Evolutionary conservation across 2,797 vertebrate species (phyloP), one percentile per base, ranked within the genome.

Genomic region (Betta splendens): DNA sequence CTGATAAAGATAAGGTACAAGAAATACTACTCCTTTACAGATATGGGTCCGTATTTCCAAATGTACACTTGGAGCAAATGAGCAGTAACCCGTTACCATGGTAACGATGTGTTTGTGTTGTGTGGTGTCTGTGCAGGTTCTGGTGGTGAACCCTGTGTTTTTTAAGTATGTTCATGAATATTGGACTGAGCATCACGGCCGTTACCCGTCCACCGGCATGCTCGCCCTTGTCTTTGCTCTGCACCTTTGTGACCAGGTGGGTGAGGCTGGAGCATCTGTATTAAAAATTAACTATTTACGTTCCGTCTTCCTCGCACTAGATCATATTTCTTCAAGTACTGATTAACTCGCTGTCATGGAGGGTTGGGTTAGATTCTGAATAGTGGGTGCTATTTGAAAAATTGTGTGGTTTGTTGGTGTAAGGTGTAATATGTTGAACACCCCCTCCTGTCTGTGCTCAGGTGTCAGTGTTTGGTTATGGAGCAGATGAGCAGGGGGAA

Each of bases 381-480:
- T n/a, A n/a, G n/a, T n/a, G n/a, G n/a, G n/a, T n/a, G n/a, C n/a
- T n/a, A n/a, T n/a, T n/a, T n/a, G n/a, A n/a, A n/a, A n/a, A n/a
- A n/a, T n/a, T n/a, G n/a, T n/a, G n/a, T n/a, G n/a, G n/a, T n/a
- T n/a, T n/a, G n/a, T n/a, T n/a, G n/a, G n/a, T n/a, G n/a, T n/a
- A n/a, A n/a, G n/a, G n/a, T n/a, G n/a, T n/a, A n/a, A n/a, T n/a
- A n/a, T n/a, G n/a, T n/a, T n/a, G n/a, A n/a, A n/a, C n/a, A n/a
- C n/a, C n/a, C 26, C 46, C 32, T 26, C 29, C 46, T 55, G 25
- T 71, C 23, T 64, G n/a, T 59, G 15, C 31, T 0, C 78, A 95
- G 93, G 91, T 95, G 28, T 94, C 93, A 0, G 89, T 92, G 57
- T 94, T 94, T 5, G 93, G 93, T 48, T 98, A 93, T 0, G 89